Base-by-base conservation (phyloP, 2,113 vertebrate genomes). In the Phainopepla nitens region DNA sequence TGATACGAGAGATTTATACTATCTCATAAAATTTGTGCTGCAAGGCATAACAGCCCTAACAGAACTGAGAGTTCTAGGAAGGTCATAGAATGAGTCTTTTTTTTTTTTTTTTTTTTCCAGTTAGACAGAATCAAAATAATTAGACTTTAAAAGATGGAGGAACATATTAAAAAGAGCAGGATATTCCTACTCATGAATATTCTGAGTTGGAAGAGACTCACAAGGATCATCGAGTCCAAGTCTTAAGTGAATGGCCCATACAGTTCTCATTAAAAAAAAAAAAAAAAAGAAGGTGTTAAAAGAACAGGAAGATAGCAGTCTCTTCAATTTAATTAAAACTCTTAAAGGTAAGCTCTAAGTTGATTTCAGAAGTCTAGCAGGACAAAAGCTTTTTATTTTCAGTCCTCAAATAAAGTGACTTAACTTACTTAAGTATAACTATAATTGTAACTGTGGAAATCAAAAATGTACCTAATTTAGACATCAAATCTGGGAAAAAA, bases 331-430 rank as follows among this genome's bases (percentile, higher is more conserved):
- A 39, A 39, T 39, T 39, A 39, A 39, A 39, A 39, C 9, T 39
- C 39, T 39, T 39, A 39, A 39, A 39, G 39, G 39, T 39, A 39
- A 39, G 39, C 39, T 39, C 39, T 39, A 39, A 39, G 39, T 39
- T 95, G 65, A 90, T 92, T 87, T 96, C 84, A 85, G 54, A 95
- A 92, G 39, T 91, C 89, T 84, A n/a, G 11, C 24, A 76, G 17
- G 18, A 90, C 21, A 19, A 94, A 68, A 92, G 15, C 18, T 87
- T 76, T 89, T 86, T 27, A 89, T 87, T 97, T 94, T 79, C 21
- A 79, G 77, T 70, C 28, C 36, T 91, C 83, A 95, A 70, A 94
- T 75, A 92, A 89, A 76, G 13, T n/a, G 76, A 65, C n/a, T 77
- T 62, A 69, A 57, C 45, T 78, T 90, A 84, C 44, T 89, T 89